Evolutionary conservation across 2,888 invertebrate species (phyloP).

Genomic region (Ophioninae sp.): DNA sequence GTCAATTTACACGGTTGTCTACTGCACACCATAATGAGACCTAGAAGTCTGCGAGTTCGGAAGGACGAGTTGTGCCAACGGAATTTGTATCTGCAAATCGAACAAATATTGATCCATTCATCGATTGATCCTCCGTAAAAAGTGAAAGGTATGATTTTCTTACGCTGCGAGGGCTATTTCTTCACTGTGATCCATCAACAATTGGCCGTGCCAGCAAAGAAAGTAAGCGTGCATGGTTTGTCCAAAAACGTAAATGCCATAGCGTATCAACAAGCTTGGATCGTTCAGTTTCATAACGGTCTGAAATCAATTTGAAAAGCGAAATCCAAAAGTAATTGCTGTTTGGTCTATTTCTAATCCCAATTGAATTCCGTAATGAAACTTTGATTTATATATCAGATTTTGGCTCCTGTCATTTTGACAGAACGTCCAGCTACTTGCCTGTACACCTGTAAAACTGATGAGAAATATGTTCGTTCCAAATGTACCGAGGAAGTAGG

Average conservation of each 20-base stretch:
- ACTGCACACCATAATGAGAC: slow-evolving; percentile 39
- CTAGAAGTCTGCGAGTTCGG: slow-evolving; percentile 35
- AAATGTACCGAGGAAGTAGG: slow-evolving; percentile 41
- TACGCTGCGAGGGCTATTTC: slow-evolving; percentile 31
- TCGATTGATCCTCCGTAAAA: background rate
- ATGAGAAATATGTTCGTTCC: slow-evolving; percentile 53
- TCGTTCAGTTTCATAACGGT: slow-evolving; percentile 33
- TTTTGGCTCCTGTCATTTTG: background rate
- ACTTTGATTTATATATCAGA: too few relatives aligned
- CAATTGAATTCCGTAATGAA: background rate
- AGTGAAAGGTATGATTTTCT: background rate
- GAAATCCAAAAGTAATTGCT: background rate
- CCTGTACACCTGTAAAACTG: slow-evolving; percentile 54
- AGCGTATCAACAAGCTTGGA: slow-evolving; percentile 39
- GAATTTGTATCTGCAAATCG: slow-evolving; percentile 50
- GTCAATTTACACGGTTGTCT: slow-evolving; percentile 45
- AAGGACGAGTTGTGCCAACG: slow-evolving; percentile 47
- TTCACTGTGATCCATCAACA: slow-evolving; percentile 48
- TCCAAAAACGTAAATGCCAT: slow-evolving; percentile 40
- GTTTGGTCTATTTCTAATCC: background rate
- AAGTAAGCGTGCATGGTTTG: slow-evolving; percentile 53
- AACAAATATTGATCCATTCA: background rate
- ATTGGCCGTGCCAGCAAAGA: slow-evolving; percentile 56
- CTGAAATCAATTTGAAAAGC: slow-evolving; percentile 11
- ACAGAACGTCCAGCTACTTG: background rate